phyloP scores from a whole-genome alignment of 2,797 vertebrate species.

The Sphaeramia orbicularis region DNA sequence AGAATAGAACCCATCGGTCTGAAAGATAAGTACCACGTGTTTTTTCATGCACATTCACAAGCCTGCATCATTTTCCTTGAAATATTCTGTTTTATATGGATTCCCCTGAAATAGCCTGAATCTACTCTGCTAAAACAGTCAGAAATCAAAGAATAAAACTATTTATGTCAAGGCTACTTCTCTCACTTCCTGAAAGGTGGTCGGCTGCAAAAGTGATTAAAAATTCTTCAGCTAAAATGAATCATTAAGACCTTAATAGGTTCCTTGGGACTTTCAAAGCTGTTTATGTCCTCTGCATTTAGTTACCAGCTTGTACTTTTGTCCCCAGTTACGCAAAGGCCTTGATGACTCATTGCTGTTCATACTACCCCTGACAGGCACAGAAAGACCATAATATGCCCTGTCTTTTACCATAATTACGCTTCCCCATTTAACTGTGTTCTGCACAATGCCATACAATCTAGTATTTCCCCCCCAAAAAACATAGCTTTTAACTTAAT shows the following conservation, averaged over 20 bases:
- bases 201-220: conserved; percentile 59
- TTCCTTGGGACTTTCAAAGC: conserved; percentile 64
- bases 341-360: conserved; percentile 73
- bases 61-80: conserved; percentile 8
- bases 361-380: conserved; percentile 58
- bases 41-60: conserved; percentile 18
- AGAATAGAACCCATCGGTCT: conserved; percentile 15
- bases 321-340: conserved; percentile 58
- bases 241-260: conserved; percentile 66
- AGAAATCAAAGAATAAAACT: conserved; percentile 39
- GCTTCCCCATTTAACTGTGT: conserved; percentile 35
- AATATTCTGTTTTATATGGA: conserved; percentile 34
- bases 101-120: conserved; percentile 11
- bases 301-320: conserved; percentile 62
- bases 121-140: conserved; percentile 19
- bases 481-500: conserved; percentile 16
- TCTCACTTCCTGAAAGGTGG: conserved; percentile 34
- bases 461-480: no score
- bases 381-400: conserved; percentile 56
- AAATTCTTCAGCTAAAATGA: conserved; percentile 57
- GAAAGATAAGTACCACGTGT: conserved; percentile 18
- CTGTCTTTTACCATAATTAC: conserved; percentile 62
- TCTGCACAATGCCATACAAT: conserved; percentile 18
- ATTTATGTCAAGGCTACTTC: conserved; percentile 64
- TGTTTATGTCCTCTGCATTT: conserved; percentile 67